Conservation (phyloP, 23 tunicate species). For the Trididemnum nubilum region DNA sequence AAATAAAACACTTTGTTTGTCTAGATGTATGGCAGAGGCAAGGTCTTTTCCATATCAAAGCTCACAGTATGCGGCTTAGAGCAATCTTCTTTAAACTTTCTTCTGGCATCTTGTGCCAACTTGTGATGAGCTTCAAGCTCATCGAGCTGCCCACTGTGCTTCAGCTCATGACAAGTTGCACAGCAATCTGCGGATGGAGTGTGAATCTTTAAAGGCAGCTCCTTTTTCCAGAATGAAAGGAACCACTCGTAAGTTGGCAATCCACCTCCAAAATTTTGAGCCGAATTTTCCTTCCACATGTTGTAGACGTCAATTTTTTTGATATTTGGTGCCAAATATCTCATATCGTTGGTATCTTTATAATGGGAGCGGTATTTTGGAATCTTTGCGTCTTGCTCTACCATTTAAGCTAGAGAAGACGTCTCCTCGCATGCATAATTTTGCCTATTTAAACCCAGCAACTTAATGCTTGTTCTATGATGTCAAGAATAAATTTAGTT, state of each 20-base stretch:
- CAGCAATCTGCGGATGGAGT: not conserved
- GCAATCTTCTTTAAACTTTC: no score
- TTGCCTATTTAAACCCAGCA: no score
- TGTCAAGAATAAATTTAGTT: no score
- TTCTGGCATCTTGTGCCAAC: no score
- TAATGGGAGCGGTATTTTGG: conserved; percentile 4
- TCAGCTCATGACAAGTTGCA: not conserved
- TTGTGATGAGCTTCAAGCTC: conserved; percentile 9
- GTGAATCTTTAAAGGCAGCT: not conserved
- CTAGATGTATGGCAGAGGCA: no score
- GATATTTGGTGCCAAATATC: not conserved
- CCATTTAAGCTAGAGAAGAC: not conserved
- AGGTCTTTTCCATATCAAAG: no score
- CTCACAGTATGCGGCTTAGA: no score
- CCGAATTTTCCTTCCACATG: not conserved
- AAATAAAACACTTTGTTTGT: no score
- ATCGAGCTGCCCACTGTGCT: not conserved
- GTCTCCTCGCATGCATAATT: not conserved
- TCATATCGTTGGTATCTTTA: not conserved
- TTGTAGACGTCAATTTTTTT: conserved; percentile 8
- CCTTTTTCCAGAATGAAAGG: not conserved
- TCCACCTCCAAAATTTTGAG: not conserved
- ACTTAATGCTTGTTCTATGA: no score
- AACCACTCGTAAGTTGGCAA: conserved; percentile 13
- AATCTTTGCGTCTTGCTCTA: not conserved